Conservation (phyloP, 2,113 vertebrate species). For the Corvus moneduloides region DNA sequence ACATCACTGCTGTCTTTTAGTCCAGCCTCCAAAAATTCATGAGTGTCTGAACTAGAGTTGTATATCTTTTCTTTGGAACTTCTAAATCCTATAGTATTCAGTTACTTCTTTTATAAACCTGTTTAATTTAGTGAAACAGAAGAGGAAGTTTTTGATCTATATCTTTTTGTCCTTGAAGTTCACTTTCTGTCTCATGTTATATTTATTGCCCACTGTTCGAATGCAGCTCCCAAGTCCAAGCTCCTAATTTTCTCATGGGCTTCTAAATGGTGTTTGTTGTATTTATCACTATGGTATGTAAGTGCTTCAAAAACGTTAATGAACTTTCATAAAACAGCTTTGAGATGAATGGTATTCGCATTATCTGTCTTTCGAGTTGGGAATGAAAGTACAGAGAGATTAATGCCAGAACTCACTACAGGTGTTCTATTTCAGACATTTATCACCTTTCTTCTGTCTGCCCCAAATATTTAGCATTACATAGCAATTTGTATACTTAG, state of each 20-base stretch:
- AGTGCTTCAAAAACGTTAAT: not conserved
- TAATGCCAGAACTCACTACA: not conserved
- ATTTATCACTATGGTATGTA: not conserved
- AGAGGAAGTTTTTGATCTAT: not conserved
- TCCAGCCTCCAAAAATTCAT: not conserved
- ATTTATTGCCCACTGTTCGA: not conserved
- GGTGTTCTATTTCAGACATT: not conserved
- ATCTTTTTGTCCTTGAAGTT: not conserved
- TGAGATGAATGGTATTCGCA: not conserved
- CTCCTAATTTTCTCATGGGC: not conserved
- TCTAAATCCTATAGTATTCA: not conserved
- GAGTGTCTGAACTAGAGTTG: not conserved
- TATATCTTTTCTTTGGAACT: not conserved
- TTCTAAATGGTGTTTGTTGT: not conserved
- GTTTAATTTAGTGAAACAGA: not conserved
- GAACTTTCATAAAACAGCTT: not conserved
- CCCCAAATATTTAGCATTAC: not conserved
- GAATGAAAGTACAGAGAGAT: not conserved
- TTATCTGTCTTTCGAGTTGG: not conserved
- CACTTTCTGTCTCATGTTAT: accelerated
- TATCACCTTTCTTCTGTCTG: not conserved
- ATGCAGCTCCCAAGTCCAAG: not conserved
- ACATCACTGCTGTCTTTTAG: not conserved
- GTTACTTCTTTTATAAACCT: not conserved
- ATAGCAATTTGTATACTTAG: not conserved